These are phyloP conservation scores for Xerus inauris DNA, from an alignment of 2,113 vertebrate species.

Conservation along the genomic window DNA sequence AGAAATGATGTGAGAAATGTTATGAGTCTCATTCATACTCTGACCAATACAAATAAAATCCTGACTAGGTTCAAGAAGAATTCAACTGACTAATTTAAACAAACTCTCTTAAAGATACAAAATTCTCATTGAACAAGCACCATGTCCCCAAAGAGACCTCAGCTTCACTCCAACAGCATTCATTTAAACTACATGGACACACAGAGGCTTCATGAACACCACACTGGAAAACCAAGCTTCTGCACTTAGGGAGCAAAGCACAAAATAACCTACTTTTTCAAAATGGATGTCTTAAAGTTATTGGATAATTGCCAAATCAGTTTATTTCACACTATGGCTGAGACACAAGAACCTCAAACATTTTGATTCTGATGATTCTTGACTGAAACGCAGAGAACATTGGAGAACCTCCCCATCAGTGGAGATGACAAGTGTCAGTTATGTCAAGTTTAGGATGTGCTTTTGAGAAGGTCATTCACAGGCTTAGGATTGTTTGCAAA, in stretches of 20 bases:
- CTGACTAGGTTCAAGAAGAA: conserved; percentile 16
- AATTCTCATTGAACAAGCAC: neutral
- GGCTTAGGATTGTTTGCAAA: neutral
- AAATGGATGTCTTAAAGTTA: neutral
- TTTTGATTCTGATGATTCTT: neutral
- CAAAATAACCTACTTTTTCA: neutral
- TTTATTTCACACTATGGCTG: neutral
- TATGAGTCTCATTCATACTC: conserved; percentile 15
- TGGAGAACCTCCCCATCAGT: neutral
- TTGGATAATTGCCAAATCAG: neutral
- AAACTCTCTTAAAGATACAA: neutral
- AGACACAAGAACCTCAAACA: neutral
- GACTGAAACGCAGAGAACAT: neutral
- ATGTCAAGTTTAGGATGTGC: neutral
- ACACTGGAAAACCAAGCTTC: neutral
- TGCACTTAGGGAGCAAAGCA: neutral
- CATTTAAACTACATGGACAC: neutral
- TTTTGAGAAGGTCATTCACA: neutral
- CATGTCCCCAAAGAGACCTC: neutral
- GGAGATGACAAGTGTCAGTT: neutral
- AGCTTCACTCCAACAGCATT: too few relatives aligned
- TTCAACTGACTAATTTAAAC: neutral
- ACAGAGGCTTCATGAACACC: neutral
- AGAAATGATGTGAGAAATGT: conserved; percentile 76
- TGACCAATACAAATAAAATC: neutral